Conservation (phyloP, 2,888 invertebrate genomes). For the Melanchra persicariae region DNA sequence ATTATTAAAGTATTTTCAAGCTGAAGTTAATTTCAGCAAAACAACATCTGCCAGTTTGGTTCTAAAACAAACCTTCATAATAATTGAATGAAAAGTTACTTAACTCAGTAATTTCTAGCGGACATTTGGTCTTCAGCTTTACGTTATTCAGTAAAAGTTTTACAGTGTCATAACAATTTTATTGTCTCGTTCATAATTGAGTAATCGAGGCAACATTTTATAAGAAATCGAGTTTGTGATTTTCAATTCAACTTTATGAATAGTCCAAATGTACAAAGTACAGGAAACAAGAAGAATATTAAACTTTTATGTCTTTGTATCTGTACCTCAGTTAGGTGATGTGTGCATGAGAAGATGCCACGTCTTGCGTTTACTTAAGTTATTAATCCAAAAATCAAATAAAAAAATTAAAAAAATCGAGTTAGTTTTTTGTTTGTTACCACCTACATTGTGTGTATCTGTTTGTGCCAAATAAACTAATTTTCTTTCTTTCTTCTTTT, state of each 20-base stretch:
- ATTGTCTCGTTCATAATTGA: constrained; percentile 46
- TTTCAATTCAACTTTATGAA: constrained; percentile 3
- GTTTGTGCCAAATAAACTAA: no score
- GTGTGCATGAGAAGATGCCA: no score
- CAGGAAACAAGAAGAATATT: no score
- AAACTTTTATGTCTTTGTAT: no score
- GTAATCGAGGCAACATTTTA: constrained; percentile 37
- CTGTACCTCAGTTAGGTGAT: no score
- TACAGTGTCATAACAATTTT: constrained; percentile 57
- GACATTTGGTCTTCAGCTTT: constrained; percentile 32
- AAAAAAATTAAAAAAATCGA: no score
- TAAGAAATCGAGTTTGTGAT: constrained; percentile 11
- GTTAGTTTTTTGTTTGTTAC: no score
- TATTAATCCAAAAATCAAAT: no score
- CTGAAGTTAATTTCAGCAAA: neutral
- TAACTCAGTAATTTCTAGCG: constrained; percentile 28
- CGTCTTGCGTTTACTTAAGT: no score
- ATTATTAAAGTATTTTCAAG: neutral
- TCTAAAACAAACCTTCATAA: constrained; percentile 17
- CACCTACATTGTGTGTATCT: no score
- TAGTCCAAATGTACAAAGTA: neutral
- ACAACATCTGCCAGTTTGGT: neutral
- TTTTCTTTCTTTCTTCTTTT: no score
- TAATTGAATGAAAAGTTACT: constrained; percentile 44
- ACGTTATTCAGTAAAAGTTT: constrained; percentile 53